A percentile compares a stretch with the other conserved stretches of the same genome.
These are phyloP conservation scores for Protobothrops mucrosquamatus DNA, from an alignment of 2,113 vertebrate species.

Conservation along the genomic window DNA sequence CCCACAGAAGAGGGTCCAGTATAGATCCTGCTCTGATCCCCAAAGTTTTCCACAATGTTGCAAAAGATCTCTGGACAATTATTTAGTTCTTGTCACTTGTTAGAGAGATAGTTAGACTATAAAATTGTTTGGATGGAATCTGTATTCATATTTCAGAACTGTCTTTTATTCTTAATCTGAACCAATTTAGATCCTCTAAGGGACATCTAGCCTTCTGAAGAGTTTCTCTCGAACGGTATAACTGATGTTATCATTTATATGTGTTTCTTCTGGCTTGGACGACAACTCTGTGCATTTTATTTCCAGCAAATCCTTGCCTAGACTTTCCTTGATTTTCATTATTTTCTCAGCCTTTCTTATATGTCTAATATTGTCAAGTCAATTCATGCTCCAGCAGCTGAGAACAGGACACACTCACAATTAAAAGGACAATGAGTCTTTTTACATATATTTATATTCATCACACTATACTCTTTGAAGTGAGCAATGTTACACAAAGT, in stretches of 20 bases:
- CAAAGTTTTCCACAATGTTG: background rate
- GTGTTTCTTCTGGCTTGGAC: background rate
- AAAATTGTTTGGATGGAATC: background rate
- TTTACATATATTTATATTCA: background rate
- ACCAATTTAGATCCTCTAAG: background rate
- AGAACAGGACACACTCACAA: background rate
- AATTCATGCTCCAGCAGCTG: background rate
- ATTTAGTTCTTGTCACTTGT: background rate
- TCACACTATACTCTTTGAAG: background rate
- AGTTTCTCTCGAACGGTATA: background rate
- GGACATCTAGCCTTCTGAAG: background rate
- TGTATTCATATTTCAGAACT: background rate
- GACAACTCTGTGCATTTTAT: background rate
- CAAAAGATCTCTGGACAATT: background rate
- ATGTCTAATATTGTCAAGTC: background rate
- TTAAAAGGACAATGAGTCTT: background rate
- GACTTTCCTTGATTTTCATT: background rate
- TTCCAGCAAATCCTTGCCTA: background rate
- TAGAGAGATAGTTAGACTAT: background rate
- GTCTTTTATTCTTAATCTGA: background rate
- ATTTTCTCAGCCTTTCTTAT: background rate
- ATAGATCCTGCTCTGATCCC: background rate
- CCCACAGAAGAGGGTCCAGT: background rate
- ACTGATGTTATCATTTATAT: background rate
- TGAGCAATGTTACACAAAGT: background rate